A percentile compares a stretch with the other conserved stretches of the same genome.
phyloP scores from a whole-genome alignment of 2,797 vertebrate species.

The Dendrocincla fuliginosa region DNA sequence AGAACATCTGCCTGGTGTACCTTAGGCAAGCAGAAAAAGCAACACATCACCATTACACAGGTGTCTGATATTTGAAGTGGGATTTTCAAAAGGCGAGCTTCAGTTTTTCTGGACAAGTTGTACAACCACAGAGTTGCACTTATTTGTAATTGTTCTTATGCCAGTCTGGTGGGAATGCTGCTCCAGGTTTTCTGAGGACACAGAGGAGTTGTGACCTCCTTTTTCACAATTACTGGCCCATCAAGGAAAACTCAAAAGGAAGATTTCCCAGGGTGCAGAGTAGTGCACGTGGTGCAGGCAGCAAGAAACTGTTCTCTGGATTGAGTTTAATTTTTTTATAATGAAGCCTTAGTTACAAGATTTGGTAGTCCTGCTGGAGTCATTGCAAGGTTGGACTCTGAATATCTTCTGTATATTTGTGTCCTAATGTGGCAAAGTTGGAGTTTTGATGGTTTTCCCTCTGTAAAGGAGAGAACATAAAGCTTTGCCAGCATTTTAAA shows the following conservation, averaged over 20 bases:
- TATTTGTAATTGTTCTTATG: not conserved
- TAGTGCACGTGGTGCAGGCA: fast-evolving
- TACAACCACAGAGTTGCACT: not conserved
- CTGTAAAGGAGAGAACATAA: not conserved
- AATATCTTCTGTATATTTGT: not conserved
- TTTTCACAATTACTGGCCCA: not conserved
- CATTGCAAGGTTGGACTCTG: not conserved
- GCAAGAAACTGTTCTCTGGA: not conserved
- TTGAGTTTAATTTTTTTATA: not conserved
- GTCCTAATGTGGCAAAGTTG: not conserved
- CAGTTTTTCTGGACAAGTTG: not conserved
- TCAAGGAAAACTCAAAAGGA: not conserved
- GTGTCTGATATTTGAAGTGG: constrained; percentile 43
- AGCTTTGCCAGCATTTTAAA: not conserved
- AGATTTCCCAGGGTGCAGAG: not conserved
- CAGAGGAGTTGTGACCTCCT: not conserved
- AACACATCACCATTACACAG: not conserved
- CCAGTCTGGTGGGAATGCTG: not conserved
- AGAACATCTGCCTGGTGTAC: not conserved
- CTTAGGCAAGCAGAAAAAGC: constrained; percentile 10
- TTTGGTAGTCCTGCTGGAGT: not conserved
- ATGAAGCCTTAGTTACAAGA: not conserved
- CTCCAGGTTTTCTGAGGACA: not conserved
- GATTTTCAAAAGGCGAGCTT: constrained; percentile 30
- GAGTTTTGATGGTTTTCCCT: not conserved